Evolutionary conservation across 2,888 invertebrate species (phyloP).

Genomic region (Diaphora mendica): DNA sequence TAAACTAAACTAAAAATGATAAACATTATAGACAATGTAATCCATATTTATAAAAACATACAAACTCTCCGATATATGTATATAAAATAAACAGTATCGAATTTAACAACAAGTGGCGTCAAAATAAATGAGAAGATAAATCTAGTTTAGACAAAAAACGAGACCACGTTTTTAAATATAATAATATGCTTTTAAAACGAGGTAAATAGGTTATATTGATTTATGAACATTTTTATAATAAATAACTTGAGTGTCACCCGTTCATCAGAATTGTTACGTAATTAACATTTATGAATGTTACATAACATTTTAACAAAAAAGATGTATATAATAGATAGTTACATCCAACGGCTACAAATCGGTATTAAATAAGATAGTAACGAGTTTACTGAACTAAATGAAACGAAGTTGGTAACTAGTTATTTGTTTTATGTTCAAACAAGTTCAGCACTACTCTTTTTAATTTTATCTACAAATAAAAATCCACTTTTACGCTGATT

Average conservation of each 20-base stretch:
- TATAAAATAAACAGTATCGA: background rate
- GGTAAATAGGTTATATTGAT: background rate
- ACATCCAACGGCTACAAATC: background rate
- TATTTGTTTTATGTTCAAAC: conserved; percentile 5
- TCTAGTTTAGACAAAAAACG: background rate
- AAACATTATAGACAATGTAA: background rate
- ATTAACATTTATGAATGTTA: background rate
- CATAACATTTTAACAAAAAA: background rate
- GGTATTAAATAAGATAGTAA: background rate
- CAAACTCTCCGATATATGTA: background rate
- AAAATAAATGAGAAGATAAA: background rate
- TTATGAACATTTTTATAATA: background rate
- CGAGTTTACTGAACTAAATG: background rate
- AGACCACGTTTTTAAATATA: background rate
- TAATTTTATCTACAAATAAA: background rate
- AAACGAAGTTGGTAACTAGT: conserved; percentile 30
- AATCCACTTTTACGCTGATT: background rate
- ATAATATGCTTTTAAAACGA: background rate
- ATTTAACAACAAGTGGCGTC: background rate
- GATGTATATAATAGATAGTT: background rate
- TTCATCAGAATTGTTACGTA: background rate
- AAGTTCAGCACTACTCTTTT: background rate
- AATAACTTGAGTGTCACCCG: background rate
- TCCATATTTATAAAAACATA: background rate
- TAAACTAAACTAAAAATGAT: background rate